phyloP scores from a whole-genome alignment of 2,797 vertebrate species.

The Hozukius guyotensis region DNA sequence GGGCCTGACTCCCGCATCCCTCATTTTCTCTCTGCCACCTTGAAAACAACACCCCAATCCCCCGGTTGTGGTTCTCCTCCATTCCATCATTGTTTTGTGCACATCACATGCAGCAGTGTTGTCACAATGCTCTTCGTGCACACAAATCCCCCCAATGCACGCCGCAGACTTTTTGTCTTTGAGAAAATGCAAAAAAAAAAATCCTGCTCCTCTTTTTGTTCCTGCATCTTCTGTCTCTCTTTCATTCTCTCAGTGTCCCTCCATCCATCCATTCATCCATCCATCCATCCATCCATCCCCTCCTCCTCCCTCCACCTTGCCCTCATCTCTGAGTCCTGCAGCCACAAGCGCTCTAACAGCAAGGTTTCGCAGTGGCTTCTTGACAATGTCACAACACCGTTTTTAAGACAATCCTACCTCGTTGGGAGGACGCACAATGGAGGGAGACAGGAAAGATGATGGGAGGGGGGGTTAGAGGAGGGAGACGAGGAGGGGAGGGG shows the following conservation, averaged over 20 bases:
- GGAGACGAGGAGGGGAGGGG: slow-evolving; percentile 1
- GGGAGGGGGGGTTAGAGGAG: slow-evolving; percentile 32
- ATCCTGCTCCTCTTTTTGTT: slow-evolving; percentile 48
- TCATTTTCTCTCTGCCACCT: slow-evolving; percentile 75
- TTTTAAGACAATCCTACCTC: slow-evolving; percentile 45
- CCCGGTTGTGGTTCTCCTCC: slow-evolving; percentile 61
- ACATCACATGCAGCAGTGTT: slow-evolving; percentile 33
- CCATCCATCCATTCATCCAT: slow-evolving; percentile 26
- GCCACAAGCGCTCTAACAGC: slow-evolving; percentile 50
- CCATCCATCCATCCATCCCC: background rate
- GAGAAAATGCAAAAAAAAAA: slow-evolving; percentile 18
- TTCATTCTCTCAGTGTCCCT: slow-evolving; percentile 57
- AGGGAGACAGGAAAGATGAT: slow-evolving; percentile 64
- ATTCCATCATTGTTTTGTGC: slow-evolving; percentile 73
- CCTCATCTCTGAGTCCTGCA: slow-evolving; percentile 65
- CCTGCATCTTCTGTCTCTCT: slow-evolving; percentile 56
- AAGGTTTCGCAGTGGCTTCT: slow-evolving; percentile 64
- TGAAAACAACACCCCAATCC: slow-evolving; percentile 78
- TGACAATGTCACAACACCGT: slow-evolving; percentile 75
- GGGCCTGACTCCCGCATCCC: slow-evolving; percentile 66
- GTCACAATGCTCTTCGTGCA: slow-evolving; percentile 38
- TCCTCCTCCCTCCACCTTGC: slow-evolving; percentile 43
- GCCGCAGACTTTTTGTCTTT: slow-evolving; percentile 7
- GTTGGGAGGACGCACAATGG: slow-evolving; percentile 59
- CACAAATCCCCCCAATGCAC: slow-evolving; percentile 42